Evolutionary conservation across 2,888 invertebrate genomes (phyloP).

Genomic region (Platypus cylindrus): DNA sequence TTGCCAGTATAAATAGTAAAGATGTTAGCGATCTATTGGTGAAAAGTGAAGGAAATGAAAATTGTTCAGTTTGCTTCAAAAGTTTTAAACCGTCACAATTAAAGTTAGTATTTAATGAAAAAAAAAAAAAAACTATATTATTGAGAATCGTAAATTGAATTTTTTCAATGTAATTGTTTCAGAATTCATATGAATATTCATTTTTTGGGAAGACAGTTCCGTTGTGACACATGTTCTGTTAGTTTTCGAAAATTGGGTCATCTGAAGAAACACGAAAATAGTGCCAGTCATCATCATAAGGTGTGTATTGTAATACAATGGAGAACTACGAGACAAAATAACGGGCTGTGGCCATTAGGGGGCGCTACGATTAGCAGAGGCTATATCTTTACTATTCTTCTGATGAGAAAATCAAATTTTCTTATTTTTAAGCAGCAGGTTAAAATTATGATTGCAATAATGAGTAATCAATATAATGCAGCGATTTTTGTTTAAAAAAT

Average conservation of each 20-base stretch:
- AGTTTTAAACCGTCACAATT: slow-evolving; percentile 87
- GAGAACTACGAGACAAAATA: too few relatives aligned
- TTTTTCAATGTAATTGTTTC: slow-evolving; percentile 18
- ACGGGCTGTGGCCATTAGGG: too few relatives aligned
- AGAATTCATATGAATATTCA: slow-evolving; percentile 87
- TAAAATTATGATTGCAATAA: too few relatives aligned
- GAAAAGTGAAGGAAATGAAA: slow-evolving; percentile 36
- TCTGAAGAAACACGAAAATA: slow-evolving; percentile 85
- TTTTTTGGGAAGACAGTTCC: slow-evolving; percentile 83
- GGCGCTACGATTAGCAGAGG: too few relatives aligned
- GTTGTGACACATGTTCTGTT: slow-evolving; percentile 83
- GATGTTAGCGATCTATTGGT: slow-evolving; percentile 33
- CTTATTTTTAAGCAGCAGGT: too few relatives aligned
- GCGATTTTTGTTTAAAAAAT: too few relatives aligned
- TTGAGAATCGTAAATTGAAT: neutral
- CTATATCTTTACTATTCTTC: too few relatives aligned
- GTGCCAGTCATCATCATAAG: slow-evolving; percentile 85
- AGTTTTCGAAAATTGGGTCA: slow-evolving; percentile 85
- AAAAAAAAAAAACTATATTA: neutral
- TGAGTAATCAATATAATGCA: too few relatives aligned
- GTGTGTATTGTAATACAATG: slow-evolving; percentile 41
- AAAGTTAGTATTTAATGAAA: slow-evolving; percentile 30
- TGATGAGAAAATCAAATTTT: too few relatives aligned
- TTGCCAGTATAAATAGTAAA: slow-evolving; percentile 11
- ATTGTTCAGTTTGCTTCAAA: slow-evolving; percentile 66